Percentiles rank a stretch among this genome's conserved stretches.
Conservation (phyloP, 2,113 vertebrate species). For the Seriola rivoliana region DNA sequence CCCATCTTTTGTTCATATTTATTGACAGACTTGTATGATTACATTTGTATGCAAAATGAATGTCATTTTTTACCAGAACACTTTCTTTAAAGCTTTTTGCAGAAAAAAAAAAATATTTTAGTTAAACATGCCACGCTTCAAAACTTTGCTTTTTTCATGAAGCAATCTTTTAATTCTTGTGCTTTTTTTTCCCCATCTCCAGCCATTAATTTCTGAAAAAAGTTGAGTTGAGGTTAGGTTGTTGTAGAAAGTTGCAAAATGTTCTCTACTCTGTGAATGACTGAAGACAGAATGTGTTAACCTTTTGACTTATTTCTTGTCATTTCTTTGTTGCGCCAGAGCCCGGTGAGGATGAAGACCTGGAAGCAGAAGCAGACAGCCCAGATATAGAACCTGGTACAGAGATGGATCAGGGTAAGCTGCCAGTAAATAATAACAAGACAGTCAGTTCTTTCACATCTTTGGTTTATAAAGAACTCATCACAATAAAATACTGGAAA, state of each 20-base stretch:
- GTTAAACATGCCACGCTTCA: slow-evolving; percentile 1
- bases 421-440: background rate
- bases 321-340: slow-evolving; percentile 79
- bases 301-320: slow-evolving; percentile 16
- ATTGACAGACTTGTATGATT: slow-evolving; percentile 13
- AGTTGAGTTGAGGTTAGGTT: slow-evolving; percentile 33
- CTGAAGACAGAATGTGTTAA: background rate
- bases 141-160: slow-evolving; percentile 34
- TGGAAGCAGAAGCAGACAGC: slow-evolving; percentile 90
- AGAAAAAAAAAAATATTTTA: background rate
- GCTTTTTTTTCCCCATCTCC: background rate
- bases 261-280: slow-evolving; percentile 4
- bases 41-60: slow-evolving; percentile 21
- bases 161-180: slow-evolving; percentile 4
- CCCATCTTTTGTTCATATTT: slow-evolving; percentile 19
- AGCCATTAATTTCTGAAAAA: slow-evolving; percentile 11
- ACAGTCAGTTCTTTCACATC: background rate
- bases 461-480: slow-evolving; percentile 4
- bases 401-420: slow-evolving; percentile 93
- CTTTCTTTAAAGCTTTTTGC: slow-evolving; percentile 7
- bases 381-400: slow-evolving; percentile 90
- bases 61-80: slow-evolving; percentile 3
- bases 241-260: slow-evolving; percentile 18
- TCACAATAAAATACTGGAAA: background rate
- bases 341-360: slow-evolving; percentile 87